A percentile compares a stretch with the other conserved stretches of the same genome.
These are phyloP conservation scores for Glyphotaelius pellucidus DNA, from an alignment of 2,888 invertebrate genomes.

Conservation along the genomic window DNA sequence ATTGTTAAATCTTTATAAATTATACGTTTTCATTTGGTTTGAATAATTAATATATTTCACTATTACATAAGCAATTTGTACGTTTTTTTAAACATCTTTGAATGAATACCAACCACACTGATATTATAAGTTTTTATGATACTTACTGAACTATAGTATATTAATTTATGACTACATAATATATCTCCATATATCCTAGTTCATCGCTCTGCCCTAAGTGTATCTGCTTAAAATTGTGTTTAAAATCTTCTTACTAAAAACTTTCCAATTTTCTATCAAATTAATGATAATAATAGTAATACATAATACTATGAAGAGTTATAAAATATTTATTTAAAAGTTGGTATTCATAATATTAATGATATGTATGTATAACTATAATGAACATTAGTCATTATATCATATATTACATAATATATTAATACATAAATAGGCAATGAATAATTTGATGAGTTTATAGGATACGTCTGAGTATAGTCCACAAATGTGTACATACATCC, in stretches of 20 bases:
- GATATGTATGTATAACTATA: conserved; percentile 6
- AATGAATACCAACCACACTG: conserved; percentile 30
- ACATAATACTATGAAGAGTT: not conserved
- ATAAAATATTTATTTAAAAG: conserved; percentile 3
- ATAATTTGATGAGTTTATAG: conserved; percentile 39
- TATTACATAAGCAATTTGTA: conserved; percentile 22
- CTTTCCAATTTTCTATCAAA: not conserved
- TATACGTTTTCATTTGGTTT: conserved; percentile 27
- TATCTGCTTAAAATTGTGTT: not conserved
- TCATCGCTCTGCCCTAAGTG: not conserved
- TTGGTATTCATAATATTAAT: conserved; percentile 37
- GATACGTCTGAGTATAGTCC: conserved; percentile 47
- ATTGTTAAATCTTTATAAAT: conserved; percentile 41
- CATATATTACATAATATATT: not conserved
- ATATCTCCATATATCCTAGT: not conserved
- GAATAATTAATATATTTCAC: conserved; percentile 41
- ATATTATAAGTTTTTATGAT: not conserved
- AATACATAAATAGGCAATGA: conserved; percentile 8
- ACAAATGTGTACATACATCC: conserved; percentile 58
- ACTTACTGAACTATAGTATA: not conserved
- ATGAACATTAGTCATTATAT: conserved; percentile 44
- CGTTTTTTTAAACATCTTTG: conserved; percentile 15
- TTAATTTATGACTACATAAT: not conserved
- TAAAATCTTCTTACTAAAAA: not conserved
- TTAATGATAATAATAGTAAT: not conserved